Base-by-base conservation (phyloP, 2,113 vertebrate genomes). In the Onychostruthus taczanowskii region DNA sequence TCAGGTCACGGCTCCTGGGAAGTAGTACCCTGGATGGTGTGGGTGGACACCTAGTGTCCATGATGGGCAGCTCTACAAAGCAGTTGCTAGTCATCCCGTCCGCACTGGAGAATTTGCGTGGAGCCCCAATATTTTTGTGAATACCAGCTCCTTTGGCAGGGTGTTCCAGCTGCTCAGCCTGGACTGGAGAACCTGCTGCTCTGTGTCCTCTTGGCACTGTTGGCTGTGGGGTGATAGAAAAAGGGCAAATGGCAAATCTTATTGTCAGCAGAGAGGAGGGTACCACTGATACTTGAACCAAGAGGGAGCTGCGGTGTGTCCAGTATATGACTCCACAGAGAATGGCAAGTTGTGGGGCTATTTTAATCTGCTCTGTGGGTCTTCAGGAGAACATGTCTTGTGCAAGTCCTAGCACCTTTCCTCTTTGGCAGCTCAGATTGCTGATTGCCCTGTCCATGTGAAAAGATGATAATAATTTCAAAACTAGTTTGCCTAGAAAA, bases 81-180 rank as follows among this genome's bases (percentile, higher is more conserved):
- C 7, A 37, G 15, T 10, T 2, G 6, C 6, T 44, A n/a, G 11
- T 41, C 8, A 41, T 28, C 24, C n/a, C 75, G 7, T 6, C 13
- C n/a, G 2, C 20, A 3, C 22, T 61, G 11, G 15, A 11, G 37
- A 59, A 58, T 35, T 74, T 75, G 6, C 59, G 26, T 47, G 39
- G 17, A 53, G 1, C 5, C 2, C 10, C 3, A 24, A 0, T 3
- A 2, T 4, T 67, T 88, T 82, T 74, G 28, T 31, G 20, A 58
- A 50, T 59, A 56, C 2, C 8, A 37, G 8, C 5, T 50, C 50
- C 33, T 44, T 28, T 16, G 14, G 13, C 22, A 62, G 22, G 4
- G 4, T 39, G n/a, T 49, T 28, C 7, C 1, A 3, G 5, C 11
- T 78, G 37, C 47, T 18, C 52, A 63, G 1, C 2, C 28, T 58